Base-by-base conservation (phyloP, 1,140 invertebrate genomes). In the Caenorhabditis latens region DNA sequence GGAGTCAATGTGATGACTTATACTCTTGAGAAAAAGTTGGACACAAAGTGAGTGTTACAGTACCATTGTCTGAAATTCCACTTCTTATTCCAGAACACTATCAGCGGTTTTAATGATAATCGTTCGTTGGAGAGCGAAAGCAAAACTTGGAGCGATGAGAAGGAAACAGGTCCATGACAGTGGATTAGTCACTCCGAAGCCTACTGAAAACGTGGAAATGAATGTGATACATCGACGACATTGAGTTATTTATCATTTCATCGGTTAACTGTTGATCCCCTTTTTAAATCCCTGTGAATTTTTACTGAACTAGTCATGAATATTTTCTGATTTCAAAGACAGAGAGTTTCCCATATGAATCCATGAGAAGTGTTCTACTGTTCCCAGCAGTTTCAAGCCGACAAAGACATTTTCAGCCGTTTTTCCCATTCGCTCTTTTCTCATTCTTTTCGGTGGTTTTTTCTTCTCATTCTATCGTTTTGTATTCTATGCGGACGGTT, bases 1-100 rank as follows among this genome's bases (percentile, higher is more conserved):
- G 91, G 91, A 16, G 89, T 91, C 40, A 90, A 90, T 83, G 90
- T 91, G 43, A 90, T 88, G 32, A 84, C 85, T 24, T 91, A 91
- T 85, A 88, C 65, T 16, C 86, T 91, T 42, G 91, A 91, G 63
- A 91, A 91, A 65, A 90, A 89, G 84, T 71, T 91, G 50, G 91
- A 87, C 65, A 84, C 90, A 43, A 86, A 89, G 90, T 91, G 61
- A 67, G 89, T 65, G n/a, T 53, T 16, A 46, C 14, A 14, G 8
- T 48, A 79, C 4, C 9, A 19, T 24, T 24, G 4, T 16, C 21
- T 7, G 24, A 13, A 63, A 40, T 40, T 2, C 16, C 40, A 9
- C 0, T 53, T 50, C 24, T 21, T 11, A 19, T 87, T 84, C 43
- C 82, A 87, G 86, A 87, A 50, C 57, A 7, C 19, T 87, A n/a